Base-by-base conservation (phyloP, 2,113 vertebrate species). In the Ictidomys tridecemlineatus region DNA sequence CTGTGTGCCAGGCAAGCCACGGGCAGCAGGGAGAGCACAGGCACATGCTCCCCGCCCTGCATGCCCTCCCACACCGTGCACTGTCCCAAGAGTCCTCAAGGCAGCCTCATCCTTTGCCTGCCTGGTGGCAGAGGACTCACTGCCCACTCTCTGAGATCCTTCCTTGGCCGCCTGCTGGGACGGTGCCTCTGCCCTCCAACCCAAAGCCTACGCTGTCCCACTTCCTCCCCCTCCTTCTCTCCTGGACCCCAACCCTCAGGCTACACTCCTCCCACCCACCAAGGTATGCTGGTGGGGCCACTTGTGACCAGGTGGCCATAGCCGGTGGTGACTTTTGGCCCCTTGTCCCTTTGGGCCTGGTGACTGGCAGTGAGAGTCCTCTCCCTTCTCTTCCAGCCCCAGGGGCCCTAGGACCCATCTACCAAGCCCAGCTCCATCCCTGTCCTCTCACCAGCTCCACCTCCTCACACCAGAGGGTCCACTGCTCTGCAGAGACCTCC, bases 41-140 rank as follows among this genome's bases (percentile, higher is more conserved):
- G 51, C 74, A 20, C 20, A 3, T 0, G 32, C 24, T 30, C 22
- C 24, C 39, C 20, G 24, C 32, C 28, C n/a, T 16, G 18, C 8
- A 26, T 0, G 0, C 26, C 4, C 10, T 6, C 76, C 34, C 17
- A 65, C 26, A 20, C 8, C 1, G 0, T 0, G 0, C 1, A 0
- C 7, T 2, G 0, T 5, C 39, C 48, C 1, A 2, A 8, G 22
- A 58, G 4, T 32, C 22, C 83, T 7, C 5, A 4, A 63, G 39
- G 70, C 67, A 37, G 18, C 34, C 4, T 11, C 30, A 22, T 1
- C 34, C 51, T 9, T 48, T 77, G 72, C n/a, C 67, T 45, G 17
- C 85, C 77, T 58, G 17, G 14, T 1, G n/a, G 34, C 0, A 1
- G 73, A 42, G 14, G 58, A 9, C 85, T 76, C 78, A 30, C 18